Evolutionary conservation across 2,888 invertebrate species (phyloP).

Genomic region (Ectemnius lituratus): DNA sequence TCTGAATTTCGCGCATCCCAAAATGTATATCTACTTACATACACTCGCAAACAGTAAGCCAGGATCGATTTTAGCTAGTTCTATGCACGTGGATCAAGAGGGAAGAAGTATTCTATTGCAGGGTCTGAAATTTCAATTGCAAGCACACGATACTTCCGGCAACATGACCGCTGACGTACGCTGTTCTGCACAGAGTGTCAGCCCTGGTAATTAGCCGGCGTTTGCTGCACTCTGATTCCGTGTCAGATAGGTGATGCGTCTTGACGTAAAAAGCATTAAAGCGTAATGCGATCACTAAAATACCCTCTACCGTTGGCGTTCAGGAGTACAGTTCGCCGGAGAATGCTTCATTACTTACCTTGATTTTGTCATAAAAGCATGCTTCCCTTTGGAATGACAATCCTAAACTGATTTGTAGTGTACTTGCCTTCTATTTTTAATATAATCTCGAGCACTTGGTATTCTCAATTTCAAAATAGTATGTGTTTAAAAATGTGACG

Average conservation of each 20-base stretch:
- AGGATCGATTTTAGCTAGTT: no score
- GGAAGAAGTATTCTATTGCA: conserved; percentile 10
- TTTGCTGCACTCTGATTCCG: conserved; percentile 11
- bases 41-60: no score
- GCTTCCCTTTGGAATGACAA: conserved; percentile 33
- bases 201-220: conserved; percentile 23
- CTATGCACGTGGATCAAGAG: not conserved
- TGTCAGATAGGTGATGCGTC: conserved; percentile 15
- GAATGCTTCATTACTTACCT: not conserved
- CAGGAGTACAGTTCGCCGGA: conserved; percentile 8
- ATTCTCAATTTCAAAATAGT: not conserved
- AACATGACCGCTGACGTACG: not conserved
- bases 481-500: no score
- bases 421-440: not conserved
- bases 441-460: conserved; percentile 22
- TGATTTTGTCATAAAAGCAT: conserved; percentile 28
- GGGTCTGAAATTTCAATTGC: not conserved
- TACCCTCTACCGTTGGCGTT: not conserved
- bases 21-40: no score
- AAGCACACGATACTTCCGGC: conserved; percentile 7
- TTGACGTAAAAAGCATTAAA: conserved; percentile 5
- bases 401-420: conserved; percentile 1
- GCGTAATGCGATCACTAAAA: conserved; percentile 12
- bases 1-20: no score
- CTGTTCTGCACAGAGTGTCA: conserved; percentile 9